Evolutionary conservation across 2,888 invertebrate genomes (phyloP).

Genomic region (Ligdia adustata): DNA sequence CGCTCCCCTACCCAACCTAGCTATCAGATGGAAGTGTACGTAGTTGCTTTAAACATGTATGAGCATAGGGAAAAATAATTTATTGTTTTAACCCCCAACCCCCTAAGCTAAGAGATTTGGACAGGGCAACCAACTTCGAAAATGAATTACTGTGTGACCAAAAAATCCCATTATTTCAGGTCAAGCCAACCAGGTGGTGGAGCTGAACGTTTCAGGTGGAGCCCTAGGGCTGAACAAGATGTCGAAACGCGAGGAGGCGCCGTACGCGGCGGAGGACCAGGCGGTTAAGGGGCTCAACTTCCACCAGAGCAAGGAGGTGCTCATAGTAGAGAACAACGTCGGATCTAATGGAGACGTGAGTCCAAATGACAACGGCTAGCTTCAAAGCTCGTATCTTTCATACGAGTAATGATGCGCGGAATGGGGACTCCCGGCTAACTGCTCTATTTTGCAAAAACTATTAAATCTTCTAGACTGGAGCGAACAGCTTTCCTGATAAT

Average conservation of each 20-base stretch:
- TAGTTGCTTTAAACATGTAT: no score
- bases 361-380: conserved; percentile 18
- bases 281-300: conserved; percentile 95
- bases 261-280: conserved; percentile 93
- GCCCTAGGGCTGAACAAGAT: conserved; percentile 92
- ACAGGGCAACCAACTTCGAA: no score
- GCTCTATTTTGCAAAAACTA: no score
- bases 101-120: no score
- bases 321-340: conserved; percentile 88
- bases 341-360: conserved; percentile 73
- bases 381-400: not conserved
- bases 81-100: no score
- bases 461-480: no score
- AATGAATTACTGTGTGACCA: no score
- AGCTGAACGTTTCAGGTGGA: conserved; percentile 90
- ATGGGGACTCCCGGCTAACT: no score
- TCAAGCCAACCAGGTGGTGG: conserved; percentile 83
- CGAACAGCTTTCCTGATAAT: no score
- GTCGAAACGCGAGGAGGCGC: conserved; percentile 92
- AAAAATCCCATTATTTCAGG: conserved; percentile 76
- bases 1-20: no score
- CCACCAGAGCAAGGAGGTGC: conserved; percentile 95
- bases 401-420: not conserved
- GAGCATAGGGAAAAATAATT: no score
- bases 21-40: no score